These are phyloP conservation scores for Alouatta palliata DNA, from an alignment of 2,113 vertebrate genomes.

Conservation along the genomic window DNA sequence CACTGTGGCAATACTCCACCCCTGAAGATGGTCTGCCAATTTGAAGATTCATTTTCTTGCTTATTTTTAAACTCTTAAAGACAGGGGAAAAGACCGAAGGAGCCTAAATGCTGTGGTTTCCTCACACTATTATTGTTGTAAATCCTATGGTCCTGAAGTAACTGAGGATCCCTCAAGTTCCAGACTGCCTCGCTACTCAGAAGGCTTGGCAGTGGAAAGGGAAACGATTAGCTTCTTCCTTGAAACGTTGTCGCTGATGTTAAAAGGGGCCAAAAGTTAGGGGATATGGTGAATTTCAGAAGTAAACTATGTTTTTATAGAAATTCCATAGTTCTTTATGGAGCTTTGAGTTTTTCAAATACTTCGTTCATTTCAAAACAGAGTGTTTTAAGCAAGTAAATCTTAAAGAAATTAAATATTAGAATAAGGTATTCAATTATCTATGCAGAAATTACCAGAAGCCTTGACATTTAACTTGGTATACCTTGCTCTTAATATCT, in stretches of 20 bases:
- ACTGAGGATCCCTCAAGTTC: conserved; percentile 41
- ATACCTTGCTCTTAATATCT: not conserved
- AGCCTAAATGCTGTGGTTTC: conserved; percentile 59
- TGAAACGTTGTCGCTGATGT: not conserved
- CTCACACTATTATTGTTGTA: conserved; percentile 52
- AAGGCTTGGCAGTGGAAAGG: conserved; percentile 50
- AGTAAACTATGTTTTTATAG: conserved; percentile 5
- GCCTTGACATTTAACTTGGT: not conserved
- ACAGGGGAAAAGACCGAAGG: conserved; percentile 37
- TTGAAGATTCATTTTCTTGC: conserved; percentile 51
- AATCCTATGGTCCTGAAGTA: conserved; percentile 68
- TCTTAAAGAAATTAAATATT: not conserved
- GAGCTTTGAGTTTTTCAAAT: conserved; percentile 6
- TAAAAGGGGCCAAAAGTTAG: conserved; percentile 63
- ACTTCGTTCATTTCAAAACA: not conserved
- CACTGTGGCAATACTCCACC: conserved; percentile 23
- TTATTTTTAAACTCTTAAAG: conserved; percentile 75
- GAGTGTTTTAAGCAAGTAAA: not conserved
- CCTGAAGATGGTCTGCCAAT: conserved; percentile 43
- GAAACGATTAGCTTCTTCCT: conserved; percentile 63
- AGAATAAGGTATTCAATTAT: not conserved
- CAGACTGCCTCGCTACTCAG: not conserved
- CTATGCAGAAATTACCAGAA: not conserved
- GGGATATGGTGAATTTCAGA: conserved; percentile 8
- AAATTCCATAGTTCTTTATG: not conserved